Percentiles rank a stretch among this genome's conserved stretches.
phyloP scores from a whole-genome alignment of 1,140 invertebrate species.

The Drosophila subpulchrella region DNA sequence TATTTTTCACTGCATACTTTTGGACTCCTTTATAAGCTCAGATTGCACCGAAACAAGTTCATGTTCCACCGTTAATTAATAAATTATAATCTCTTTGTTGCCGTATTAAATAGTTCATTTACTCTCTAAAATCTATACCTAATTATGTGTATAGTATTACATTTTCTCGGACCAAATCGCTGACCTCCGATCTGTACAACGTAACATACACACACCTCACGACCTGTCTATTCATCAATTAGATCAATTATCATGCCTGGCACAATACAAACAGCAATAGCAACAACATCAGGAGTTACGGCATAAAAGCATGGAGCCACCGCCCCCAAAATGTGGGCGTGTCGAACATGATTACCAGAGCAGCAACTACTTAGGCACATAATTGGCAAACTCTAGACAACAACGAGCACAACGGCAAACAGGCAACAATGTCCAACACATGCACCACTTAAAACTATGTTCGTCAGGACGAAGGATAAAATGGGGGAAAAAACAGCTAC shows the following conservation, averaged over 20 bases:
- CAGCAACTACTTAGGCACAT: slow-evolving; percentile 35
- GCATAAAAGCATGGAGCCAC: neutral
- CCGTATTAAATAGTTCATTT: too few relatives aligned
- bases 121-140: neutral
- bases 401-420: slow-evolving; percentile 24
- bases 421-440: slow-evolving; percentile 30
- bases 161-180: neutral
- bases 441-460: slow-evolving; percentile 30
- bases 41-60: too few relatives aligned
- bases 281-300: slow-evolving; percentile 14
- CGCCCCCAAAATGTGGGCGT: slow-evolving; percentile 2
- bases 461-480: neutral
- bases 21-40: too few relatives aligned
- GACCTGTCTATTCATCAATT: slow-evolving; percentile 23
- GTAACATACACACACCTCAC: neutral
- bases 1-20: too few relatives aligned
- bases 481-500: neutral
- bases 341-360: slow-evolving; percentile 22
- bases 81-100: too few relatives aligned
- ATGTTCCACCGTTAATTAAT: too few relatives aligned
- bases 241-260: slow-evolving; percentile 19
- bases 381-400: slow-evolving; percentile 45
- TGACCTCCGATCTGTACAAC: neutral
- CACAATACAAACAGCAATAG: slow-evolving; percentile 7
- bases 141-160: too few relatives aligned